Percentiles rank a stretch among this genome's conserved stretches.
Conservation (phyloP, 2,888 invertebrate species). For the Dusona sp. region DNA sequence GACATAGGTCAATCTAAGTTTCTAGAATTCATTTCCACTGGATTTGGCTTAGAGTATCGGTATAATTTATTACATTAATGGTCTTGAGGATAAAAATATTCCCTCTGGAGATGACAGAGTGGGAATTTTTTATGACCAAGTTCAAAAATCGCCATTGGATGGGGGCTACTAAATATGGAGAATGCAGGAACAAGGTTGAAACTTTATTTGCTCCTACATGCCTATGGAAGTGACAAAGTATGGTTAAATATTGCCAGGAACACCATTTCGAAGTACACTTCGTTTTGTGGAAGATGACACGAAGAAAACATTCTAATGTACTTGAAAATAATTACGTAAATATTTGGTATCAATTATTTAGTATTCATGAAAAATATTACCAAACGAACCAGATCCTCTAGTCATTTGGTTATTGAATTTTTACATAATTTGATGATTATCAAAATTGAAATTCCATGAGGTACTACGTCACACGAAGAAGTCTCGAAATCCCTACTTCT, state of each 20-base stretch:
- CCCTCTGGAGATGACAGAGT: background rate
- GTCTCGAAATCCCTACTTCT: too few species aligned
- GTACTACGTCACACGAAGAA: too few species aligned
- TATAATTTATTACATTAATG: background rate
- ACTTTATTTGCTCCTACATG: slow-evolving; percentile 4
- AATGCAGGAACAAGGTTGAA: background rate
- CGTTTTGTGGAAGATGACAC: background rate
- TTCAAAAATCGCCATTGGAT: background rate
- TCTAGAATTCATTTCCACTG: background rate
- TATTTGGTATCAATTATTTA: too few species aligned
- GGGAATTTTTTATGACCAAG: slow-evolving; percentile 2
- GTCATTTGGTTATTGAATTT: too few species aligned
- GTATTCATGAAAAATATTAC: too few species aligned
- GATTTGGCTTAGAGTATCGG: background rate
- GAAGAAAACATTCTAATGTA: too few species aligned
- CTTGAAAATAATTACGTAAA: too few species aligned
- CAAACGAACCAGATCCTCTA: too few species aligned
- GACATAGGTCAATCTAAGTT: background rate
- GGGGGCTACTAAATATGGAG: slow-evolving; percentile 1
- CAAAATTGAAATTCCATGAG: too few species aligned
- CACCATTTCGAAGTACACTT: background rate
- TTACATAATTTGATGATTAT: too few species aligned
- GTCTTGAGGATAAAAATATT: background rate
- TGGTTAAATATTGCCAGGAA: background rate
- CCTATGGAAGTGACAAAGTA: background rate